Percentiles rank a stretch among this genome's conserved stretches.
Conservation (phyloP, 2,888 invertebrate genomes). For the Temnothorax unifasciatus region DNA sequence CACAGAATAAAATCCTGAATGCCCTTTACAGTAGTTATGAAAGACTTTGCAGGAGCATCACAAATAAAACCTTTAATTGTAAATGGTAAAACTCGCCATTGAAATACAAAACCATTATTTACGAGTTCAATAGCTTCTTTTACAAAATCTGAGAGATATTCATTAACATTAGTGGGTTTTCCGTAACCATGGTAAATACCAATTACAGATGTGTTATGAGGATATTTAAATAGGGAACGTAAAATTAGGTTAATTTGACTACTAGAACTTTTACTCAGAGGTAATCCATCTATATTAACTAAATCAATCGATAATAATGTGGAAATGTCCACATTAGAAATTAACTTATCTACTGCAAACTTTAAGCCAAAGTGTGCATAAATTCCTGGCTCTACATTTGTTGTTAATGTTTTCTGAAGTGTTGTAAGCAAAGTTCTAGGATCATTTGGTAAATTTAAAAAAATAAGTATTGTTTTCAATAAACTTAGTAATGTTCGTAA, state of each 20-base stretch:
- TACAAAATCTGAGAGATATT: constrained; percentile 27
- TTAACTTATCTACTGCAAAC: neutral
- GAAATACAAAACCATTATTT: constrained; percentile 10
- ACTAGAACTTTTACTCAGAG: neutral
- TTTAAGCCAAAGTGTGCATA: constrained; percentile 10
- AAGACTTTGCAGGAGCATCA: constrained; percentile 38
- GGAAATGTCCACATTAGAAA: neutral
- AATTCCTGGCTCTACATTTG: constrained; percentile 5
- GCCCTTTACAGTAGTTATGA: constrained; percentile 36
- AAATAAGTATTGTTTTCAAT: neutral
- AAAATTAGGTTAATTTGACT: constrained; percentile 17
- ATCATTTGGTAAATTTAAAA: constrained; percentile 4
- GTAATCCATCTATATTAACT: constrained; percentile 19
- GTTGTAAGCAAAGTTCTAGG: constrained; percentile 17
- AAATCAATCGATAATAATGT: constrained; percentile 9
- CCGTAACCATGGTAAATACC: constrained; percentile 16
- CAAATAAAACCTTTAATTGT: constrained; percentile 32
- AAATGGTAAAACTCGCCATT: constrained; percentile 10
- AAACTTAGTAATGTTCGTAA: constrained; percentile 1
- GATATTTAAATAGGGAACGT: constrained; percentile 16
- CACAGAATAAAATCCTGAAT: constrained; percentile 58
- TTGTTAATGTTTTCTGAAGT: neutral
- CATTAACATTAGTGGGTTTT: constrained; percentile 13
- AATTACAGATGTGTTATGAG: constrained; percentile 1
- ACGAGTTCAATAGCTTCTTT: constrained; percentile 24